Percentiles rank a stretch among this genome's conserved stretches.
These are phyloP conservation scores for Halcyon badia DNA, from an alignment of 2,797 vertebrate genomes.

Conservation along the genomic window DNA sequence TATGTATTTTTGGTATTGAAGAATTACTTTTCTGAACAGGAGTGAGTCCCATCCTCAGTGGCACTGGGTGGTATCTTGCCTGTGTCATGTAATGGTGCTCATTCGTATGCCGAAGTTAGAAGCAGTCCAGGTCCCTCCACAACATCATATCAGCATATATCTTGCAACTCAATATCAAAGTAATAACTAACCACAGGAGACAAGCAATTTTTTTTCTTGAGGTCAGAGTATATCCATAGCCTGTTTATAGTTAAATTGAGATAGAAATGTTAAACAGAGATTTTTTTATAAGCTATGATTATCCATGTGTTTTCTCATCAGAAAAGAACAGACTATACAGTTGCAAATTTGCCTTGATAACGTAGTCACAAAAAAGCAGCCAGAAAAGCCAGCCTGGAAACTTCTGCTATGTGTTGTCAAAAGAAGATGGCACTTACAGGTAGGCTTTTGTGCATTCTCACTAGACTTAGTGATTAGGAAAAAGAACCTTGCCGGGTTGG, in stretches of 20 bases:
- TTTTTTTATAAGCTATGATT: slow-evolving; percentile 22
- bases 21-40: not conserved
- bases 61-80: not conserved
- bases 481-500: not conserved
- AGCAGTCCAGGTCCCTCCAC: not conserved
- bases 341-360: slow-evolving; percentile 41
- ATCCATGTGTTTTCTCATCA: slow-evolving; percentile 15
- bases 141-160: not conserved
- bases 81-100: not conserved
- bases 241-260: not conserved
- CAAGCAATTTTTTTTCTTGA: not conserved
- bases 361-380: not conserved
- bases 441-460: not conserved
- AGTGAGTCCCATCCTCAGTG: not conserved
- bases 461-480: not conserved
- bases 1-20: not conserved
- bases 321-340: not conserved
- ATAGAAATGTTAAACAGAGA: not conserved
- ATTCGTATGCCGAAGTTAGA: not conserved
- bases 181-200: not conserved
- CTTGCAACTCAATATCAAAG: not conserved
- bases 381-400: not conserved
- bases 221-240: not conserved
- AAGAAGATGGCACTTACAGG: not conserved
- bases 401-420: not conserved